Percentiles rank a stretch among this genome's conserved stretches.
Conservation (phyloP, 2,888 invertebrate species). For the Catocala nupta region DNA sequence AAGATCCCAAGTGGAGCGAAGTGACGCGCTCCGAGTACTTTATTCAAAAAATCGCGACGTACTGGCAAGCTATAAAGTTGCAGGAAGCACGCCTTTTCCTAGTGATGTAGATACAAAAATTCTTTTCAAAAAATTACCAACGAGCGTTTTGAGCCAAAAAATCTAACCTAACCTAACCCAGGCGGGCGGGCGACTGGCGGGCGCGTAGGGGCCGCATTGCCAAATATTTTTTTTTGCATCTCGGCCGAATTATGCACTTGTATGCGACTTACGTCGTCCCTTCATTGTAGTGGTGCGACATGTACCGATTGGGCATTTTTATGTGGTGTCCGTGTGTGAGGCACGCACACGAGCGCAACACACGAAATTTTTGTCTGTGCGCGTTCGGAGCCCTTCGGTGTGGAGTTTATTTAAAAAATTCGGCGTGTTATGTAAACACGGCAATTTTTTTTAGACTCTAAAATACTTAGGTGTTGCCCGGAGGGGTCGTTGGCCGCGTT, state of each 20-base stretch:
- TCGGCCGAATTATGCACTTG: conserved; percentile 88
- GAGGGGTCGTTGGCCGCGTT: conserved; percentile 80
- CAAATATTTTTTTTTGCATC: conserved; percentile 88
- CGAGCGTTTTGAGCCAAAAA: conserved; percentile 87
- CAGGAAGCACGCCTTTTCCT: conserved; percentile 77
- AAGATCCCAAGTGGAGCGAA: conserved; percentile 70
- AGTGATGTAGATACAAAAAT: conserved; percentile 75
- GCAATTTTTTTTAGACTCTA: conserved; percentile 75
- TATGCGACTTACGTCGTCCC: conserved; percentile 87
- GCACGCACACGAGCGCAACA: conserved; percentile 73
- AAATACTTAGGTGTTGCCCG: conserved; percentile 83
- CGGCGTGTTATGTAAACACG: conserved; percentile 85
- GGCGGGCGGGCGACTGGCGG: conserved; percentile 87
- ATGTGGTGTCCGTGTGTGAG: conserved; percentile 77
- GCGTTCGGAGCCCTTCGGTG: conserved; percentile 78
- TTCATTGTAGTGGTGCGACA: conserved; percentile 87
- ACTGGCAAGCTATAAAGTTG: conserved; percentile 74
- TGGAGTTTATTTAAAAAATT: conserved; percentile 81
- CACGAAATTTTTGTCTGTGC: conserved; percentile 79
- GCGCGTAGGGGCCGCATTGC: conserved; percentile 87
- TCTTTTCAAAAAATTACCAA: conserved; percentile 82
- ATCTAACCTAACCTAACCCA: conserved; percentile 88
- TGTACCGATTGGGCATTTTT: conserved; percentile 85
- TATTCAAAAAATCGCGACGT: conserved; percentile 80
- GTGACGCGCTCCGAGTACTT: conserved; percentile 69